Conservation (phyloP, 2,797 vertebrate genomes). For the Lithobates pipiens region DNA sequence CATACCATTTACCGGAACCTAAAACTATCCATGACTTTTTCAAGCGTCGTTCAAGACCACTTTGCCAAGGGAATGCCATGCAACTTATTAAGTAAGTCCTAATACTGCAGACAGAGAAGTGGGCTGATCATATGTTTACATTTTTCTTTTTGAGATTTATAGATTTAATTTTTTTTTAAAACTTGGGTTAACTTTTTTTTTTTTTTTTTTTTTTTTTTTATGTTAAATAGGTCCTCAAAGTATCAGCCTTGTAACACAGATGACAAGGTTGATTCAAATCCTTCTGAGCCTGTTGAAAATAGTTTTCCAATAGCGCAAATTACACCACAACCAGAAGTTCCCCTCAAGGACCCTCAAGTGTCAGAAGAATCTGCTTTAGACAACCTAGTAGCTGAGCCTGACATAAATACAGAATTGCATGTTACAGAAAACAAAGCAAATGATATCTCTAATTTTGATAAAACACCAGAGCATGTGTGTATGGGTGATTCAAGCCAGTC, state of each 20-base stretch:
- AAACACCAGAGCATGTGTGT: neutral
- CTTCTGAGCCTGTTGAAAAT: neutral
- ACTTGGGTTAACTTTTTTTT: too few species aligned
- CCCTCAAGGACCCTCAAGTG: conserved; percentile 32
- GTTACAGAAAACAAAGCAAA: neutral
- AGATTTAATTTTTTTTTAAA: too few species aligned
- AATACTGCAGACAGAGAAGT: too few species aligned
- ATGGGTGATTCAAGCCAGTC: neutral
- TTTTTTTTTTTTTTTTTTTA: neutral
- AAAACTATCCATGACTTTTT: conserved; percentile 92
- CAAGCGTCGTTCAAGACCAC: conserved; percentile 81
- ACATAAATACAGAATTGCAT: neutral
- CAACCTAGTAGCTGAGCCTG: neutral
- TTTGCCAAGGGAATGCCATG: conserved; percentile 85
- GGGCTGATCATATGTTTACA: too few species aligned
- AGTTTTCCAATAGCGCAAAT: neutral
- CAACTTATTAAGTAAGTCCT: conserved; percentile 87
- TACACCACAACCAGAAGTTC: conserved; percentile 6
- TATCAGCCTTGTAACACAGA: conserved; percentile 80
- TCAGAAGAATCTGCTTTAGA: neutral
- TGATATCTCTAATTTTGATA: too few species aligned
- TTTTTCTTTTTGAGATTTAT: too few species aligned
- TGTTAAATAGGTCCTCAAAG: conserved; percentile 78
- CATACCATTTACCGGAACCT: conserved; percentile 92
- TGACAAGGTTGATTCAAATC: conserved; percentile 61